These are phyloP conservation scores for Myanophis thanlyinensis DNA, from an alignment of 2,113 vertebrate genomes.

Conservation along the genomic window DNA sequence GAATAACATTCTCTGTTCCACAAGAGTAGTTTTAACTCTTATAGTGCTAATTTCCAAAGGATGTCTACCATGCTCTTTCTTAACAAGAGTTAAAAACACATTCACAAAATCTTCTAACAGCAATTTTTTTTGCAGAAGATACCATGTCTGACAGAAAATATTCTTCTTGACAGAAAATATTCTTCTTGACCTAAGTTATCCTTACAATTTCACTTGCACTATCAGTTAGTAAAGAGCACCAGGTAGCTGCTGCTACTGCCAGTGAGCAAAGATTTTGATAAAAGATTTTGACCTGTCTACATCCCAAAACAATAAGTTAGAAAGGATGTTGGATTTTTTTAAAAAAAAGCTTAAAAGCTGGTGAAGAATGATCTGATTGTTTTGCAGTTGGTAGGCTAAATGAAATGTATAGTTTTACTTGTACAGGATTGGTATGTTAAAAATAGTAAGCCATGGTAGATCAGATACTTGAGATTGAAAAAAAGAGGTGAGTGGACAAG, in stretches of 20 bases:
- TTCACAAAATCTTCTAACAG: not conserved
- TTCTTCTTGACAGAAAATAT: not conserved
- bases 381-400: not conserved
- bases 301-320: not conserved
- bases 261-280: not conserved
- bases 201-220: not conserved
- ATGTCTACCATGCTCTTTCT: not conserved
- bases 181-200: not conserved
- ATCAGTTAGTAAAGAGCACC: not conserved
- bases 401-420: not conserved
- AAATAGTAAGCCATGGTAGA: not conserved
- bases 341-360: not conserved
- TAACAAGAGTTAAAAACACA: not conserved
- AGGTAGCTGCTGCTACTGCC: not conserved
- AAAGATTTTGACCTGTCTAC: not conserved
- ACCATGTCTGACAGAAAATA: not conserved
- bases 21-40: not conserved
- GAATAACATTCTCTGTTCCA: not conserved
- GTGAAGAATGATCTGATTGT: not conserved
- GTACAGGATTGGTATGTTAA: not conserved
- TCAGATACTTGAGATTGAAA: not conserved
- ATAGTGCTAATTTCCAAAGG: not conserved
- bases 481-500: not conserved
- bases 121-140: not conserved
- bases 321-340: not conserved